A percentile compares a stretch with the other conserved stretches of the same genome.
Conservation (phyloP, 1,140 invertebrate genomes). For the Asbolus verrucosus region DNA sequence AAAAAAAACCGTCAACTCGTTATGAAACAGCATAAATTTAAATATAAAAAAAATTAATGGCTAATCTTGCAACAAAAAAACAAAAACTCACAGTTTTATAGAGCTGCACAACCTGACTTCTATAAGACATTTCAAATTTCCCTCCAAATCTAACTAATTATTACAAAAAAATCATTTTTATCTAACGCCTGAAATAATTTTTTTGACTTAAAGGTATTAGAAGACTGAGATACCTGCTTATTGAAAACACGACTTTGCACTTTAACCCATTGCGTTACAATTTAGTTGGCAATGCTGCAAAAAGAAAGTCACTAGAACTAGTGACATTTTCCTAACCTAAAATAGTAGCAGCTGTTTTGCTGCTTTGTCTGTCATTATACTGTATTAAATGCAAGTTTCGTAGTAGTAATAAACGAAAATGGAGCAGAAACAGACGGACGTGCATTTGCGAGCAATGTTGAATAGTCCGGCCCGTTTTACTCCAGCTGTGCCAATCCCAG, state of each 20-base stretch:
- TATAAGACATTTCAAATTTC: conserved; percentile 62
- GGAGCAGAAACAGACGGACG: conserved; percentile 52
- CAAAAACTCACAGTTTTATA: conserved; percentile 66
- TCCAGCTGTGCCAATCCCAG: conserved; percentile 62
- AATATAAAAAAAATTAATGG: too few relatives aligned
- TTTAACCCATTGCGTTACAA: conserved; percentile 3
- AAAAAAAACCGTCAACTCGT: too few relatives aligned
- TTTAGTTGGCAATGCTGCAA: conserved; percentile 7
- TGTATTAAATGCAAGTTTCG: not conserved
- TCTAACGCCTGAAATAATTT: not conserved
- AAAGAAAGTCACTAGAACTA: not conserved
- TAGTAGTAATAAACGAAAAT: too few relatives aligned
- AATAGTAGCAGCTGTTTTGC: not conserved
- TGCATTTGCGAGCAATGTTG: conserved; percentile 59
- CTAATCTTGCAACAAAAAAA: too few relatives aligned
- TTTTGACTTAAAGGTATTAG: not conserved
- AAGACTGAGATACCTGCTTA: not conserved
- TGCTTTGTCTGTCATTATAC: not conserved
- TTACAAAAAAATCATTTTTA: too few relatives aligned
- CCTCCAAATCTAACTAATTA: not conserved
- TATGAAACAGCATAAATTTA: too few relatives aligned
- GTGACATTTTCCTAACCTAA: conserved; percentile 17
- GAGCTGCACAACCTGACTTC: conserved; percentile 64
- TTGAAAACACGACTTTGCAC: conserved; percentile 4
- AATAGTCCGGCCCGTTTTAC: conserved; percentile 59